These are phyloP conservation scores for Solenopsis invicta DNA, from an alignment of 1,140 invertebrate species.

Conservation along the genomic window DNA sequence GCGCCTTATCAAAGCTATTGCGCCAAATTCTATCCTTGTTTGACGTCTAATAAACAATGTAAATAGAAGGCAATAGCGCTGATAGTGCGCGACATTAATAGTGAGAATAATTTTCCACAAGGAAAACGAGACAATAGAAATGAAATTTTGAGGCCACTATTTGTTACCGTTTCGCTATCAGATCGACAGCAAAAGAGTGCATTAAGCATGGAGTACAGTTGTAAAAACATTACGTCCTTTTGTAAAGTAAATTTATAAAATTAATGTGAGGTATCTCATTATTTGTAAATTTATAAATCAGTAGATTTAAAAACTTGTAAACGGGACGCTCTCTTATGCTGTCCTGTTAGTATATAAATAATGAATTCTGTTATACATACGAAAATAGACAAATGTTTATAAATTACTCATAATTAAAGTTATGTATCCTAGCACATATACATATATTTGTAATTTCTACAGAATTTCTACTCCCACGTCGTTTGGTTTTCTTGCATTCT, in stretches of 20 bases:
- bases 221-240: constrained; percentile 16
- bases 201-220: constrained; percentile 50
- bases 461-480: constrained; percentile 54
- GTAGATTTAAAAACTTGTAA: background rate
- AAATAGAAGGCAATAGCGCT: no score
- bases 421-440: constrained; percentile 73
- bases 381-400: constrained; percentile 78
- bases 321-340: constrained; percentile 64
- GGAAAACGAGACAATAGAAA: constrained; percentile 63
- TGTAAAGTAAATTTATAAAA: constrained; percentile 39
- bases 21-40: no score
- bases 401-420: constrained; percentile 74
- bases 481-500: constrained; percentile 60
- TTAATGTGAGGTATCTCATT: constrained; percentile 10
- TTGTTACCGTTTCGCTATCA: constrained; percentile 54
- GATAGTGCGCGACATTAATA: constrained; percentile 9
- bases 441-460: constrained; percentile 74
- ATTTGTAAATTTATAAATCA: constrained; percentile 2
- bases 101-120: constrained; percentile 54
- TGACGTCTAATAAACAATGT: no score
- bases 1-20: no score
- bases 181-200: constrained; percentile 69
- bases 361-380: constrained; percentile 72
- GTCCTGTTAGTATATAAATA: constrained; percentile 70
- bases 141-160: constrained; percentile 63